Percentiles rank a stretch among this genome's conserved stretches.
phyloP scores from a whole-genome alignment of 2,888 invertebrate species.

The Stegana nigrithorax region DNA sequence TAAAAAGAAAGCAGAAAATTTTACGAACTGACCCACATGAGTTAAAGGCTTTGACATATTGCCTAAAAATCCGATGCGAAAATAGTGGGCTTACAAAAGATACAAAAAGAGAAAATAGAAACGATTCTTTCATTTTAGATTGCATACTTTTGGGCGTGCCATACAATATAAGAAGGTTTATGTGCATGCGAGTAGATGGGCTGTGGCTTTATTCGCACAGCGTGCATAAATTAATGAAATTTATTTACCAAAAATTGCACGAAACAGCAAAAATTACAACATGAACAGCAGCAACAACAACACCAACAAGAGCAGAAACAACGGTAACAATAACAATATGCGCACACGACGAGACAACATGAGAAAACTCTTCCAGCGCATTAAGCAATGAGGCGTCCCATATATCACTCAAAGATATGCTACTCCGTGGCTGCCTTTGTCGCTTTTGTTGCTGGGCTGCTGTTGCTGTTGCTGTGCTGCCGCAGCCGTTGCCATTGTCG shows the following conservation, averaged over 20 bases:
- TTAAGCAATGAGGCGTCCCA: slow-evolving; percentile 38
- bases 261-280: background rate
- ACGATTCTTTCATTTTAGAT: too few relatives aligned
- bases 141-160: background rate
- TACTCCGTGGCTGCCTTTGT: background rate
- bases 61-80: too few relatives aligned
- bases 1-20: too few relatives aligned
- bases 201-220: too few relatives aligned
- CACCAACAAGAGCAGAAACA: background rate
- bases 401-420: slow-evolving; percentile 34
- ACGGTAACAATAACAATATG: background rate
- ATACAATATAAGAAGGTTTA: too few relatives aligned
- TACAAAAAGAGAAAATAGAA: too few relatives aligned
- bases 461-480: background rate
- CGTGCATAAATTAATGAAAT: slow-evolving; percentile 8
- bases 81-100: too few relatives aligned
- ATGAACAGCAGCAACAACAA: background rate
- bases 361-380: slow-evolving; percentile 46
- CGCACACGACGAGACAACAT: too few relatives aligned
- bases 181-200: background rate
- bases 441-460: background rate
- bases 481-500: background rate
- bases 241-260: slow-evolving; percentile 11
- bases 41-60: background rate
- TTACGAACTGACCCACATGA: too few relatives aligned